Evolutionary conservation across 2,888 invertebrate genomes (phyloP).

Genomic region (Heliconius cydno): DNA sequence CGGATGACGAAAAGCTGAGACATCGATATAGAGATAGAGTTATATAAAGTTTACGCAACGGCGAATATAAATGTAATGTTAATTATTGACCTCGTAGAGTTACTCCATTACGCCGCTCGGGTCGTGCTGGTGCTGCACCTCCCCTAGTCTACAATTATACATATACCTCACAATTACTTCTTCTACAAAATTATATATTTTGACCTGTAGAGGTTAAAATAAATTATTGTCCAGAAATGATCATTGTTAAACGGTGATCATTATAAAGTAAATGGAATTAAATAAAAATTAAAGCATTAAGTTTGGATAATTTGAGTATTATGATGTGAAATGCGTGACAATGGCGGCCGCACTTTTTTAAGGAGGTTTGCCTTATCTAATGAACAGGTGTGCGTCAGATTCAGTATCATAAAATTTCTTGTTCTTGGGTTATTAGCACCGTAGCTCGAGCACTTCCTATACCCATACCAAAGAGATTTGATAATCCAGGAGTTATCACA

Average conservation of each 20-base stretch:
- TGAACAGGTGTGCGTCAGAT: not conserved
- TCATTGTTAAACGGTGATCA: too few species aligned
- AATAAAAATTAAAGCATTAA: not conserved
- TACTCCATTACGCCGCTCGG: not conserved
- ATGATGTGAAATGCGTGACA: too few species aligned
- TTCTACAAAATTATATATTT: too few species aligned
- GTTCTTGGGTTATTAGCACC: not conserved
- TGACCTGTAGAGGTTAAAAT: too few species aligned
- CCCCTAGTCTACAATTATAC: not conserved
- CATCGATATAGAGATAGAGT: slow-evolving; percentile 21
- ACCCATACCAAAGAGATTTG: too few species aligned
- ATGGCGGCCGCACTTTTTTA: not conserved
- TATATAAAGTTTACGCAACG: slow-evolving; percentile 36
- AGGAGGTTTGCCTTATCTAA: not conserved
- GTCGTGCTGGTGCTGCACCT: not conserved
- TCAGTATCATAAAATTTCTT: not conserved
- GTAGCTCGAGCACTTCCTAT: too few species aligned
- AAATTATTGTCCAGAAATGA: too few species aligned
- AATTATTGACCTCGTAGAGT: slow-evolving; percentile 29
- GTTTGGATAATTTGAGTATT: not conserved
- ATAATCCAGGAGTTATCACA: too few species aligned
- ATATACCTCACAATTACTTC: too few species aligned
- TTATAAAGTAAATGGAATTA: not conserved
- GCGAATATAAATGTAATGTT: slow-evolving; percentile 21
- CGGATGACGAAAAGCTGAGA: slow-evolving; percentile 18